Evolutionary conservation across 2,888 invertebrate genomes (phyloP), one percentile per base, ranked within the genome.

Genomic region (Apamea crenata): DNA sequence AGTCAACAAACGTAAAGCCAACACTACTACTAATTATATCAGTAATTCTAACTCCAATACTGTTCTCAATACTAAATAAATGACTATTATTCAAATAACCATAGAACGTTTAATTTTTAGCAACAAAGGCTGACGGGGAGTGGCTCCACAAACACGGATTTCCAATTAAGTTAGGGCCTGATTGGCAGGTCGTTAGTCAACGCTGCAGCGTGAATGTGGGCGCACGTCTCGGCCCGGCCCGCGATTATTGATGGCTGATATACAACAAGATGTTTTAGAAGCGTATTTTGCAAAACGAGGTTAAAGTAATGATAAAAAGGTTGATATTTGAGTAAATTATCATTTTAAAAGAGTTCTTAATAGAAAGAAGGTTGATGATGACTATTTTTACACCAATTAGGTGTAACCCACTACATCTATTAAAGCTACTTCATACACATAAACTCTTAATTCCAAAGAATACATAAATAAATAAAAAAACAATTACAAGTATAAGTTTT

Each of bases 121-220:
- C 93, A 93, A 96, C 95, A 96, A 96, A 92, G 95, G 95, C 94
- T 91, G 92, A 91, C 93, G 92, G 93, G 94, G 95, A 94, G 94
- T 93, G 95, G 95, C 93, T 95, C 92, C 93, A 93, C 95, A 95
- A 97, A 97, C 97, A 97, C 96, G 97, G 97, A 96, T 97, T 97
- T 96, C 96, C 97, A 97, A 97, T 97, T 97, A 97, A 96, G 95
- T 94, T 91, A 94, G 95, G 94, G 94, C 89, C 95, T 97, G 97
- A 97, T 97, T 97, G 97, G 96, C 97, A 97, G 96, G 95, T 96
- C 97, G 96, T 97, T 97, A 96, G 95, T 97, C 96, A 97, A 94
- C 90, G 94, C 92, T 94, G 93, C 90, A 92, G 89, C 93, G 93
- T 95, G 93, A 95, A 96, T 96, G 96, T 95, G 94, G 94, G 93